Base-by-base conservation (phyloP, 2,797 vertebrate species). In the Corythornis leucogaster region DNA sequence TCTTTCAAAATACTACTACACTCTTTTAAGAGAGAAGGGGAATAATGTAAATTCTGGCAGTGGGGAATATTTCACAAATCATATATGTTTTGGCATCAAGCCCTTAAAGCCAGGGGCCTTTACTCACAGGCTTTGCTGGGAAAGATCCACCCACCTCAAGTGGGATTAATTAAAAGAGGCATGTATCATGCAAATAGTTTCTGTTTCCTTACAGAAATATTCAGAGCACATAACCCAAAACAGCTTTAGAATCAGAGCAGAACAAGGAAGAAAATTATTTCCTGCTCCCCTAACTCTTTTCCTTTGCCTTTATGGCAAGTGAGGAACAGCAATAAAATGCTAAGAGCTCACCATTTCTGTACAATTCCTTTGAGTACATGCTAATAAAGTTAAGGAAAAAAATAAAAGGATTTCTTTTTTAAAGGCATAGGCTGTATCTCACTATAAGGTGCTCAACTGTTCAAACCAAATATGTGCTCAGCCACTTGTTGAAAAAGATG, bases 141-240 rank as follows among this genome's bases (percentile, higher is more conserved):
- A 91, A 94, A 95, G 95, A 94, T 71, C 94, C 96, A 92, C 93
- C 92, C 91, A 78, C 92, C 76, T 96, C 91, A 92, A 96, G 96
- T 97, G 97, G 96, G 94, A 97, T 94, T 87, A 95, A 97, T 97
- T 95, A 97, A 92, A 93, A 92, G 85, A 94, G 87, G 96, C 95
- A 62, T 92, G 92, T 67, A 84, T 92, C 93, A 86, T 93, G 94
- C 90, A 91, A 96, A 64, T 50, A 83, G 78, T 96, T 92, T 95
- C 96, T 95, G 86, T 92, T 95, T 93, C 92, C 91, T 95, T 86
- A 73, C 93, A 70, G 87, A 94, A 96, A 94, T 92, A 94, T 93
- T 92, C 92, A 83, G 46, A n/a, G 82, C 89, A 90, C 84, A 94
- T 84, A 96, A 96, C 93, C 93, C 96, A 94, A 96, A 94, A 8